phyloP scores from a whole-genome alignment of 2,113 vertebrate species.

The Bos taurus region ARS-UCD2.0 NC_037345.1:14902501-14903000 shows the following conservation, averaged over 20 bases:
- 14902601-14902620: constrained; percentile 80
- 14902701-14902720: constrained; percentile 89
- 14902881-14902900: constrained; percentile 12
- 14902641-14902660: constrained; percentile 90
- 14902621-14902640: constrained; percentile 94
- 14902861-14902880: constrained; percentile 8
- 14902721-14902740: constrained; percentile 81
- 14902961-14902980: not conserved
- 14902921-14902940: not conserved
- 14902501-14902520: constrained; percentile 91
- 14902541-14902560: not conserved
- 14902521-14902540: constrained; percentile 84
- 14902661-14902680: constrained; percentile 91
- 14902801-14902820: constrained; percentile 89
- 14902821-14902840: constrained; percentile 93
- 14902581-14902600: not conserved
- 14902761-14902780: constrained; percentile 87
- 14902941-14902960: not conserved
- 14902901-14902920: not conserved
- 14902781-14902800: constrained; percentile 83
- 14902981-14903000: too few species aligned
- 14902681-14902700: constrained; percentile 94
- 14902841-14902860: constrained; percentile 90
- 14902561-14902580: not conserved
- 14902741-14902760: constrained; percentile 88